phyloP scores from a whole-genome alignment of 2,797 vertebrate genomes.

The Neosilurus hyrtlii region DNA sequence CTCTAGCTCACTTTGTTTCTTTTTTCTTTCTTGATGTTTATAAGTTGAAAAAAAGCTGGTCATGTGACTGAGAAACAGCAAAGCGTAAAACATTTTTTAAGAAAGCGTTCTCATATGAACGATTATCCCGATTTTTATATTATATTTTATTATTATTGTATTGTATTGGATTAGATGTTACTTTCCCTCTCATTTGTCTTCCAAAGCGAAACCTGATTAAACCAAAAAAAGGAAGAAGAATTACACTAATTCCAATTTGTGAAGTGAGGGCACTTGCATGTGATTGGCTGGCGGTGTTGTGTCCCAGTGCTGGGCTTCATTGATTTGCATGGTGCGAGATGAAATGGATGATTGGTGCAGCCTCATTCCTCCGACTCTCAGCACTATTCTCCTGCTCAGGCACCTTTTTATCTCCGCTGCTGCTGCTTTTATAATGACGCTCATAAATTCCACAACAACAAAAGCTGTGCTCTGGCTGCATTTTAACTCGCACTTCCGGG shows the following conservation, averaged over 20 bases:
- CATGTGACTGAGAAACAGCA: too few relatives aligned
- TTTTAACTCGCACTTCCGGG: conserved; percentile 55
- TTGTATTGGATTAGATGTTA: not conserved
- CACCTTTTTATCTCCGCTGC: conserved; percentile 62
- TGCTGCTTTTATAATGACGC: conserved; percentile 66
- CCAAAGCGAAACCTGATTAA: conserved; percentile 1
- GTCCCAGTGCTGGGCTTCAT: conserved; percentile 64
- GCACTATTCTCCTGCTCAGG: conserved; percentile 67
- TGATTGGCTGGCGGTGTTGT: conserved; percentile 55
- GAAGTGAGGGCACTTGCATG: conserved; percentile 40
- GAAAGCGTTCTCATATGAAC: not conserved
- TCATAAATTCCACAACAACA: conserved; percentile 64
- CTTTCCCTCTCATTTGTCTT: not conserved
- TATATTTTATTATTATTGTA: not conserved
- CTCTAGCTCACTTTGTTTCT: too few relatives aligned
- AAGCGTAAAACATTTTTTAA: not conserved
- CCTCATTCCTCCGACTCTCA: conserved; percentile 65
- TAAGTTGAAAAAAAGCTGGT: not conserved
- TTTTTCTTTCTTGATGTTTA: not conserved
- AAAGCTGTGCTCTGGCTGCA: conserved; percentile 57
- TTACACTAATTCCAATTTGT: conserved; percentile 23
- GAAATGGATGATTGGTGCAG: conserved; percentile 64
- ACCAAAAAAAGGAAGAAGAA: not conserved
- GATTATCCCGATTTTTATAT: not conserved
- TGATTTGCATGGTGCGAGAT: conserved; percentile 71